These are phyloP conservation scores for Andinoacara biseriatus DNA, from an alignment of 2,113 vertebrate genomes.

Conservation along the genomic window DNA sequence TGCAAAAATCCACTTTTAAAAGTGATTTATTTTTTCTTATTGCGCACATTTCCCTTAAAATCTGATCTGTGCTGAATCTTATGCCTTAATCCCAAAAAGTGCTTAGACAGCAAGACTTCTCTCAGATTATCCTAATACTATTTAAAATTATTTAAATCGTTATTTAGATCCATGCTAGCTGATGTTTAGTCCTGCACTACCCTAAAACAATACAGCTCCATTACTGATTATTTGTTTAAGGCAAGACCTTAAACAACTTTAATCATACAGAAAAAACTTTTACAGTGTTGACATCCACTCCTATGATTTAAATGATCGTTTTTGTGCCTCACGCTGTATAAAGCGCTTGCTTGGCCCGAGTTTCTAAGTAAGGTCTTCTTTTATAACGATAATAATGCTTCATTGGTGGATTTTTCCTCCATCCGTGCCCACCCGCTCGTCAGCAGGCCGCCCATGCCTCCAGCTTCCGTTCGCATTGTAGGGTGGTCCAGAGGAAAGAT, in stretches of 20 bases:
- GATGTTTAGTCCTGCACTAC: too few relatives aligned
- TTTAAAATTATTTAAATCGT: background rate
- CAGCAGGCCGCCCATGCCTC: constrained; percentile 43
- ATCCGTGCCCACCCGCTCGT: constrained; percentile 14
- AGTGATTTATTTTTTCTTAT: background rate
- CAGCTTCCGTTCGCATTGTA: constrained; percentile 45
- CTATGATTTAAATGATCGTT: background rate
- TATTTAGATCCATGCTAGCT: background rate
- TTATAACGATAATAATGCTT: background rate
- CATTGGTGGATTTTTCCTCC: background rate
- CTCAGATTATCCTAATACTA: background rate
- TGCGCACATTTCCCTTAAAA: background rate
- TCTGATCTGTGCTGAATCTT: background rate
- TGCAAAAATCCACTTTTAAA: background rate
- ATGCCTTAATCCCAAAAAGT: background rate
- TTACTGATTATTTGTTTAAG: too few relatives aligned
- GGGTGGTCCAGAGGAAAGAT: constrained; percentile 38
- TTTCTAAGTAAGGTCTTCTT: background rate
- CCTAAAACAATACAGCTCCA: too few relatives aligned
- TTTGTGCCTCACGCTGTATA: background rate
- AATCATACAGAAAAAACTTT: background rate
- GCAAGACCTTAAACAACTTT: background rate
- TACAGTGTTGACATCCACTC: background rate
- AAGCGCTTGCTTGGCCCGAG: too few relatives aligned
- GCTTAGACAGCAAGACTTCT: background rate